Evolutionary conservation across 2,888 invertebrate species (phyloP), one percentile per base, ranked within the genome.

Genomic region (Drosophila neotestacea): DNA sequence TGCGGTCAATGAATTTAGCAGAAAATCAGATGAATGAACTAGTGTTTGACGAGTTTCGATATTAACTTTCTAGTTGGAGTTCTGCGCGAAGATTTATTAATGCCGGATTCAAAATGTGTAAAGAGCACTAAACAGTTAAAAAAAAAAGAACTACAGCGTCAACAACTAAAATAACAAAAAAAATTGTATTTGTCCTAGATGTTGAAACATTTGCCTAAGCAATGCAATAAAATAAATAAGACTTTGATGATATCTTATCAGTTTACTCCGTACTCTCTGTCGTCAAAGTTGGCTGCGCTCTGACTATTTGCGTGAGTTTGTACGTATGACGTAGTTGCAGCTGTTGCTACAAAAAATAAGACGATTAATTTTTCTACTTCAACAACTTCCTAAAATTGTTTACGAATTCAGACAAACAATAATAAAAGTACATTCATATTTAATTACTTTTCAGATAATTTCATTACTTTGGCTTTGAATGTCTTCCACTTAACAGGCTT

Each of bases 91-190:
- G 44, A 34, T 77, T 63, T 22, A 59, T 63, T 70, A 32, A 50
- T 52, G 55, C 75, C 79, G 62, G 77, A 75, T 66, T 41, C 34
- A 70, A 88, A 82, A 74, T 84, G 83, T 84, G 84, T 88, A 85
- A 84, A 88, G 85, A 65, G 62, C 75, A 61, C 47, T 46, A 52
- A 50, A 61, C 38, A 36, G 9, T 28, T 48, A 51, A 52, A 46
- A 32, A 46, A 52, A 28, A 46, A 46, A 52, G 22, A 46, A 46
- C 16, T 61, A 42, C 34, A 51, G 52, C 22, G 59, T 52, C 50
- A 67, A 51, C 34, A 41, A 16, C 13, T 27, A 34, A 22, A 60
- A 6, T 28, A 44, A 58, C 32, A 32, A 56, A 64, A 7, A 54
- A 75, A 66, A 71, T 61, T 54, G 22, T 51, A 48, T 60, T 50